Evolutionary conservation across 1,140 invertebrate species (phyloP).

Genomic region (Anagrus nilaparvatae): DNA sequence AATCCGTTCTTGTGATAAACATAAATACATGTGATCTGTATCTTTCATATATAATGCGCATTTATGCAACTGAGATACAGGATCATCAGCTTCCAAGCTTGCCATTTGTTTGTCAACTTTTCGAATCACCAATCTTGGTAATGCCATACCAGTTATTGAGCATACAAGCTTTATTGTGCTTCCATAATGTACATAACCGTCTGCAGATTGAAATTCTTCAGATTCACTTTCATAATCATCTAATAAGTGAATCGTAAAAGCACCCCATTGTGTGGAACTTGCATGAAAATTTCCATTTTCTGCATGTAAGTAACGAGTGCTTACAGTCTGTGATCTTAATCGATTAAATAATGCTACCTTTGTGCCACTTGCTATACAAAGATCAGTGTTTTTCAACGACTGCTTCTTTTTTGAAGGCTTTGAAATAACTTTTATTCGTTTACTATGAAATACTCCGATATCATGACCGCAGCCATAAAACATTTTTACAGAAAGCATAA

Average conservation of each 20-base stretch:
- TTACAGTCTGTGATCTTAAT: constrained; percentile 94
- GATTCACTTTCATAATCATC: constrained; percentile 96
- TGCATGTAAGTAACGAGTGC: constrained; percentile 96
- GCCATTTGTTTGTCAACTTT: constrained; percentile 97
- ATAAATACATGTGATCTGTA: constrained; percentile 96
- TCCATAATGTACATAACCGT: constrained; percentile 98
- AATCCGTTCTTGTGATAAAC: constrained; percentile 94
- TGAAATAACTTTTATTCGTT: constrained; percentile 98
- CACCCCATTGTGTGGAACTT: constrained; percentile 97
- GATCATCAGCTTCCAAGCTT: constrained; percentile 94
- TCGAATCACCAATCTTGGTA: constrained; percentile 89
- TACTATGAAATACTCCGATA: constrained; percentile 95
- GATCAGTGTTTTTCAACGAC: constrained; percentile 95
- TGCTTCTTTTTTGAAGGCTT: constrained; percentile 99
- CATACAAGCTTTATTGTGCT: constrained; percentile 96
- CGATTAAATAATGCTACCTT: constrained; percentile 98
- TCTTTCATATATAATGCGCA: constrained; percentile 99
- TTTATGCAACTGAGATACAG: constrained; percentile 96
- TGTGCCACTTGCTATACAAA: constrained; percentile 97
- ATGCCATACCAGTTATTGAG: constrained; percentile 94
- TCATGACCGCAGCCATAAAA: constrained; percentile 98
- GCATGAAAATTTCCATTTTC: constrained; percentile 98
- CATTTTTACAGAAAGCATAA: constrained; percentile 97
- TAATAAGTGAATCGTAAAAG: constrained; percentile 94
- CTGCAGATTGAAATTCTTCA: constrained; percentile 90